These are phyloP conservation scores for Rafetus swinhoei DNA, from an alignment of 2,113 vertebrate species.

Conservation along the genomic window DNA sequence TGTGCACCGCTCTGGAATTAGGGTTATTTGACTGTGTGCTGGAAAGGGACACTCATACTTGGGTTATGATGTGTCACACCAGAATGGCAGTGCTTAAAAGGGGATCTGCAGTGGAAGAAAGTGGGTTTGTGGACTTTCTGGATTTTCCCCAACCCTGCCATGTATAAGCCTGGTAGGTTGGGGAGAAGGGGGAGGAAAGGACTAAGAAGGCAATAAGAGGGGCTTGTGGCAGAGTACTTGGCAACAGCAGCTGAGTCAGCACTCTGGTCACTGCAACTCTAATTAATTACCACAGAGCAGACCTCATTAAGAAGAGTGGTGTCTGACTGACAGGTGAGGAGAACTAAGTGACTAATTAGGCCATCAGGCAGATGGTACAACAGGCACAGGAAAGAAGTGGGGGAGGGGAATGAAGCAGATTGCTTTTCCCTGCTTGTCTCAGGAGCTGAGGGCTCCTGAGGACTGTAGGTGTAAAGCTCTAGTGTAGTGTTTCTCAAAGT, in stretches of 20 bases:
- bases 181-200: background rate
- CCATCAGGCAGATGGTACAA: background rate
- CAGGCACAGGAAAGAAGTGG: background rate
- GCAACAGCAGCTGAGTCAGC: background rate
- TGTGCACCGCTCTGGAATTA: background rate
- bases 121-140: background rate
- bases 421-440: background rate
- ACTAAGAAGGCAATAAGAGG: background rate
- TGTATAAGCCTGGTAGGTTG: background rate
- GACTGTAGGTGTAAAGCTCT: background rate
- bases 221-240: background rate
- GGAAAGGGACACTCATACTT: background rate
- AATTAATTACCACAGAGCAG: background rate
- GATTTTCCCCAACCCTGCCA: background rate
- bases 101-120: background rate
- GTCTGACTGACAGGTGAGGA: background rate
- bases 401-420: background rate
- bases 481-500: too few species aligned
- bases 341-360: background rate
- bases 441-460: too few species aligned
- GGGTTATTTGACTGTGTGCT: background rate
- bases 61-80: background rate
- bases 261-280: background rate
- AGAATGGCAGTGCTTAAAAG: background rate
- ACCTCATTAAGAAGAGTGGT: background rate